Percentiles rank a stretch among this genome's conserved stretches.
These are phyloP conservation scores for Chionodraco myersi DNA, from an alignment of 2,113 vertebrate genomes.

Conservation along the genomic window DNA sequence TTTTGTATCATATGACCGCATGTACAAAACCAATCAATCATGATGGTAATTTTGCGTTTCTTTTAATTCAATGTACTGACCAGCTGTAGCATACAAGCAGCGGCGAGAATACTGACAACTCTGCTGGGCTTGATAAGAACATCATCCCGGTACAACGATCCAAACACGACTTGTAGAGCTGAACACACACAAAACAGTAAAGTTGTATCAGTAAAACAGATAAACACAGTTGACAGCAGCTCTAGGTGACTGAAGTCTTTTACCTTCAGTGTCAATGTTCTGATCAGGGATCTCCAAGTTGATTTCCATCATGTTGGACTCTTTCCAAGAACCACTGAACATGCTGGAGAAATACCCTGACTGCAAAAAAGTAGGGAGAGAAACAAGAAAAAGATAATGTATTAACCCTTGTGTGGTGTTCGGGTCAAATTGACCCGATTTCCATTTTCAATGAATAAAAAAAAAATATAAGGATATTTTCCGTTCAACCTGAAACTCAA, in stretches of 20 bases:
- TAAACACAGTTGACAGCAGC: not conserved
- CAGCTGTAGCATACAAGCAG: slow-evolving; percentile 96
- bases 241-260: slow-evolving; percentile 43
- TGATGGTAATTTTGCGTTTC: not conserved
- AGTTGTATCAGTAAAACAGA: not conserved
- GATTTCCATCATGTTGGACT: slow-evolving; percentile 95
- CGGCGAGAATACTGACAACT: slow-evolving; percentile 93
- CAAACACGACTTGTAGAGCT: slow-evolving; percentile 96
- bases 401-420: too few relatives aligned
- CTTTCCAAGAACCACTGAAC: slow-evolving; percentile 99
- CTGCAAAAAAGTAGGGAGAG: slow-evolving; percentile 69
- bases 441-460: too few relatives aligned
- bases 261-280: slow-evolving; percentile 97
- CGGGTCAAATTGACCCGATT: too few relatives aligned
- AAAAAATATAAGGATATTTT: too few relatives aligned
- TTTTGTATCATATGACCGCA: not conserved
- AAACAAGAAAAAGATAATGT: not conserved
- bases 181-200: slow-evolving; percentile 11
- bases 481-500: too few relatives aligned
- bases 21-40: not conserved
- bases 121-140: slow-evolving; percentile 95
- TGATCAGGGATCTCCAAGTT: slow-evolving; percentile 97
- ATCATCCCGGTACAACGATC: slow-evolving; percentile 96
- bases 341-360: slow-evolving; percentile 99
- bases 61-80: slow-evolving; percentile 81